phyloP scores from a whole-genome alignment of 2,797 vertebrate species.

The Phrynocephalus guinanensis region DNA sequence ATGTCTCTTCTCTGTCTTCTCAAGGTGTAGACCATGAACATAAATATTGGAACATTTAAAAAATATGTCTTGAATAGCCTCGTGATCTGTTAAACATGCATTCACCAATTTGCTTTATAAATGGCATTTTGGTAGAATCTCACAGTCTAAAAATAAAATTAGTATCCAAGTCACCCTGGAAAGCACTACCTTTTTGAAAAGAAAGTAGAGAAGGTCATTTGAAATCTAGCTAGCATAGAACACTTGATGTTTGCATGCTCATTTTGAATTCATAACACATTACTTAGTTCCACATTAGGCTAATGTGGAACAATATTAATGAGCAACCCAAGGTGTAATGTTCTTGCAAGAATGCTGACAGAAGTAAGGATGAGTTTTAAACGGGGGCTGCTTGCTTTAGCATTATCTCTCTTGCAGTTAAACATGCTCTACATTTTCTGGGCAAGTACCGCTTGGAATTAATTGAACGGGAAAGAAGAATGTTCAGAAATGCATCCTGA shows the following conservation, averaged over 20 bases:
- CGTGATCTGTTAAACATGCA: neutral
- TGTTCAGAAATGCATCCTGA: constrained; percentile 68
- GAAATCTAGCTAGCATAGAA: constrained; percentile 42
- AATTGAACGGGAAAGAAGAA: constrained; percentile 63
- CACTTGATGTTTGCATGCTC: constrained; percentile 26
- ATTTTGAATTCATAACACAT: constrained; percentile 24
- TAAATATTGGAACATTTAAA: neutral
- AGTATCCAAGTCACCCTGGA: neutral
- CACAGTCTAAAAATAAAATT: neutral
- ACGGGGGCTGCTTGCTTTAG: constrained; percentile 67
- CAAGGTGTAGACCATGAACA: neutral
- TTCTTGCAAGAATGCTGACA: constrained; percentile 64
- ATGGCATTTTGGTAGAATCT: neutral
- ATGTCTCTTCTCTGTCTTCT: neutral
- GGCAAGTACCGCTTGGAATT: constrained; percentile 66
- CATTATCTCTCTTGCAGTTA: constrained; percentile 63
- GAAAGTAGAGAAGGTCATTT: constrained; percentile 42
- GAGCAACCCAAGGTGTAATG: constrained; percentile 60
- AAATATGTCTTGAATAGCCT: neutral
- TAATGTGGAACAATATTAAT: constrained; percentile 63
- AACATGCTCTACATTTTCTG: constrained; percentile 65
- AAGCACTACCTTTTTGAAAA: constrained; percentile 32
- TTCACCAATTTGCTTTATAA: neutral
- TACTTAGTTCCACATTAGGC: constrained; percentile 56
- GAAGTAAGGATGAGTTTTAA: constrained; percentile 57